These are phyloP conservation scores for Keiferia lycopersicella DNA, from an alignment of 2,888 invertebrate species.

Conservation along the genomic window DNA sequence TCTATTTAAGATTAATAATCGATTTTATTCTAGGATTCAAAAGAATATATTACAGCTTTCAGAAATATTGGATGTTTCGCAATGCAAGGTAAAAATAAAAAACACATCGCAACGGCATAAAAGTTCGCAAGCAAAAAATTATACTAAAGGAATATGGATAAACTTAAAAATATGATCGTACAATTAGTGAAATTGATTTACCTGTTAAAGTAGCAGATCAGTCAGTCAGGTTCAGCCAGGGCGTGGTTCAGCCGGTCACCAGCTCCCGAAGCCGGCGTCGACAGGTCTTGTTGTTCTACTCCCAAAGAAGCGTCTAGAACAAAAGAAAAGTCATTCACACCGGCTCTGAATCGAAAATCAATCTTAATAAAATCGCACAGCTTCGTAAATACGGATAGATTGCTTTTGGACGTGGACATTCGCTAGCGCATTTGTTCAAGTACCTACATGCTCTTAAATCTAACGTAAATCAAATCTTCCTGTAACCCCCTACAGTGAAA, in stretches of 20 bases:
- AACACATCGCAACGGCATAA: conserved; percentile 2
- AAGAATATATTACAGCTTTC: background rate
- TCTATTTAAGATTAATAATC: too few relatives aligned
- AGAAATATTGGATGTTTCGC: conserved; percentile 1
- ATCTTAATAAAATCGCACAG: background rate
- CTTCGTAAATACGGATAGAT: background rate
- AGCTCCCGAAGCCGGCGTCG: background rate
- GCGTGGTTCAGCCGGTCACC: background rate
- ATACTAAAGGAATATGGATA: background rate
- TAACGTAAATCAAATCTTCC: background rate
- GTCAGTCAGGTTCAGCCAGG: background rate
- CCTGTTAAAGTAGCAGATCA: background rate
- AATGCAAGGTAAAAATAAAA: background rate
- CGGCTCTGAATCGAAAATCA: background rate
- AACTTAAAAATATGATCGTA: background rate
- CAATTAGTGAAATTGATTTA: background rate
- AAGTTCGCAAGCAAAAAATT: conserved; percentile 3
- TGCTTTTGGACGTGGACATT: background rate
- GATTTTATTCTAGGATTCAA: too few relatives aligned
- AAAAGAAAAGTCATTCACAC: conserved; percentile 38
- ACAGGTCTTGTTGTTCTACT: background rate
- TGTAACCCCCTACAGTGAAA: too few relatives aligned
- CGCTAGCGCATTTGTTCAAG: background rate
- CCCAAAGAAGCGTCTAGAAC: conserved; percentile 38
- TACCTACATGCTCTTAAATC: background rate